Evolutionary conservation across 2,797 vertebrate species (phyloP).

Genomic region (Pangasius sanitwongsei): DNA sequence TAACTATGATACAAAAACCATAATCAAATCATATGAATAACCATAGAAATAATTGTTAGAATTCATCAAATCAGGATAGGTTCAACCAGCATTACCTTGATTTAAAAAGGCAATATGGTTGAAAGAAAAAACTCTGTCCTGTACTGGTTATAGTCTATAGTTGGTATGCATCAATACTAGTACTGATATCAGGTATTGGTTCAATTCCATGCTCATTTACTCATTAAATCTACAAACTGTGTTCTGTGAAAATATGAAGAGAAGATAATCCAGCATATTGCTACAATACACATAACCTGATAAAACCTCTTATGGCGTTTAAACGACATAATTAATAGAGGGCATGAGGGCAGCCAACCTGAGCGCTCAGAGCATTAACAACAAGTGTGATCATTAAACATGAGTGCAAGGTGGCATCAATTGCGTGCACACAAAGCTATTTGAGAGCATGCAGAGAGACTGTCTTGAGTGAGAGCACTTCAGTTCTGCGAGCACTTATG

Average conservation of each 20-base stretch:
- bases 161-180: background rate
- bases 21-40: background rate
- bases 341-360: background rate
- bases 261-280: background rate
- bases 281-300: background rate
- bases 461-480: background rate
- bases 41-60: background rate
- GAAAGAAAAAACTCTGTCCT: background rate
- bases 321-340: background rate
- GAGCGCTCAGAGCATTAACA: background rate
- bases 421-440: background rate
- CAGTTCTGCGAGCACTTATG: background rate
- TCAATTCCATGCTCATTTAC: slow-evolving; percentile 1
- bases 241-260: background rate
- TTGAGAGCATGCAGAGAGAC: background rate
- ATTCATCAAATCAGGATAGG: background rate
- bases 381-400: background rate
- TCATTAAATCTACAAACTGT: background rate
- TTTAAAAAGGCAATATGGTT: background rate
- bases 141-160: background rate
- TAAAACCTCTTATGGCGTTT: background rate
- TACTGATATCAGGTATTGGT: background rate
- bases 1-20: background rate
- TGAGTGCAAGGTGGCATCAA: background rate
- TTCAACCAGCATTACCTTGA: background rate